phyloP scores from a whole-genome alignment of 2,113 vertebrate species.

The Thoracochromis brauschi region DNA sequence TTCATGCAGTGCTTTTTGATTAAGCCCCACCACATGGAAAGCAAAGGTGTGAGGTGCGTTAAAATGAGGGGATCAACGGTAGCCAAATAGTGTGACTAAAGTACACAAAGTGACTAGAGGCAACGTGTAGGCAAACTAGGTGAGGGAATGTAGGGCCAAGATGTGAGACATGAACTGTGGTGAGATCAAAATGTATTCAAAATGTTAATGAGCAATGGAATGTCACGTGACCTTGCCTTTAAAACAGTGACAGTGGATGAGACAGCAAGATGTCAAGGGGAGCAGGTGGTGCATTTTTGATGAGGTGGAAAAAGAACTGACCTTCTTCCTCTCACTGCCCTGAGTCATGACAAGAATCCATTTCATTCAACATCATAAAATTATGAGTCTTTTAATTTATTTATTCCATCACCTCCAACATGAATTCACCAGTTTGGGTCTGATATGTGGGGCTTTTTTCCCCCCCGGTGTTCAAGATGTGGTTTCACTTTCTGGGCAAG shows the following conservation, averaged over 20 bases:
- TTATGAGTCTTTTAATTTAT: background rate
- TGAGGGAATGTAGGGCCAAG: background rate
- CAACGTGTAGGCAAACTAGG: background rate
- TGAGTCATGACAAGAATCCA: background rate
- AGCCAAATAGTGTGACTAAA: background rate
- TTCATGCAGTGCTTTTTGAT: slow-evolving; percentile 32
- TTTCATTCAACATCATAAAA: background rate
- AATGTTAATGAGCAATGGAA: background rate
- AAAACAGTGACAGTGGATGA: background rate
- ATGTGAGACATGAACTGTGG: background rate
- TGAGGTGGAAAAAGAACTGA: background rate
- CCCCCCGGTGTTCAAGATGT: background rate
- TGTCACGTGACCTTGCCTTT: background rate
- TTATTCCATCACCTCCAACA: background rate
- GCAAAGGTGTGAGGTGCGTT: slow-evolving; percentile 18
- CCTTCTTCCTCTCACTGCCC: background rate
- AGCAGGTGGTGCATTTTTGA: slow-evolving; percentile 20
- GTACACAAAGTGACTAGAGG: background rate
- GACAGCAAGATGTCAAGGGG: background rate
- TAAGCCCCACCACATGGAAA: background rate
- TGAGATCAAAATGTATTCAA: background rate
- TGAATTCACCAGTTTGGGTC: background rate
- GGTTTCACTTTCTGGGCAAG: background rate
- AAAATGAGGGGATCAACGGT: background rate
- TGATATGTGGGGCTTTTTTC: background rate